These are phyloP conservation scores for Vipera ursinii DNA, from an alignment of 2,797 vertebrate genomes.

Conservation along the genomic window DNA sequence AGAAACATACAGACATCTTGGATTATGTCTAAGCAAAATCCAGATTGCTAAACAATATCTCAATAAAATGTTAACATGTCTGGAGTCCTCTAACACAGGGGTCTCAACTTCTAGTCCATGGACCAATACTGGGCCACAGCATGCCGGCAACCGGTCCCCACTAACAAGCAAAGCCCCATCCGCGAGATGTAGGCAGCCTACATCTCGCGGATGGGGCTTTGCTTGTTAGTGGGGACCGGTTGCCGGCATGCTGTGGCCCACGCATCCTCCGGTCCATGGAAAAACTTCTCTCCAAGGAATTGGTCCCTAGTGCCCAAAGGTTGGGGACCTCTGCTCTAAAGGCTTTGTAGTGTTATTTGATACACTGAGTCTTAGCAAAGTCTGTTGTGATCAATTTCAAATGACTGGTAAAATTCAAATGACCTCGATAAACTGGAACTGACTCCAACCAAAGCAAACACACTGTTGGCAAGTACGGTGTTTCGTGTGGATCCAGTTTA, in stretches of 20 bases:
- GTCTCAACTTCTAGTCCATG: too few relatives aligned
- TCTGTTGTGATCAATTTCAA: neutral
- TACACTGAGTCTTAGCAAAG: neutral
- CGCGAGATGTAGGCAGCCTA: too few relatives aligned
- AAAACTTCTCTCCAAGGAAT: too few relatives aligned
- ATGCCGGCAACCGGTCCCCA: too few relatives aligned
- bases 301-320: too few relatives aligned
- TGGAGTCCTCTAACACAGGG: neutral
- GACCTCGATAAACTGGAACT: neutral
- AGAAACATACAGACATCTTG: neutral
- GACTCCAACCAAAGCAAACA: neutral
- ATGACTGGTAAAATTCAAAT: neutral
- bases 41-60: neutral
- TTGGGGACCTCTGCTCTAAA: neutral
- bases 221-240: too few relatives aligned
- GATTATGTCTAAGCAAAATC: neutral
- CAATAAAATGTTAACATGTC: neutral
- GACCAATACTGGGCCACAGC: too few relatives aligned
- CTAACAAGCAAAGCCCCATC: too few relatives aligned
- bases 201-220: too few relatives aligned
- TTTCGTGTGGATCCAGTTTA: neutral
- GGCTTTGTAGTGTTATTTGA: neutral
- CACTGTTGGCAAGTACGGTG: neutral
- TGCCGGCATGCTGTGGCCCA: too few relatives aligned
- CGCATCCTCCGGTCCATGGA: too few relatives aligned